Evolutionary conservation across 2,888 invertebrate species (phyloP).

Genomic region (Lutraria lutraria): DNA sequence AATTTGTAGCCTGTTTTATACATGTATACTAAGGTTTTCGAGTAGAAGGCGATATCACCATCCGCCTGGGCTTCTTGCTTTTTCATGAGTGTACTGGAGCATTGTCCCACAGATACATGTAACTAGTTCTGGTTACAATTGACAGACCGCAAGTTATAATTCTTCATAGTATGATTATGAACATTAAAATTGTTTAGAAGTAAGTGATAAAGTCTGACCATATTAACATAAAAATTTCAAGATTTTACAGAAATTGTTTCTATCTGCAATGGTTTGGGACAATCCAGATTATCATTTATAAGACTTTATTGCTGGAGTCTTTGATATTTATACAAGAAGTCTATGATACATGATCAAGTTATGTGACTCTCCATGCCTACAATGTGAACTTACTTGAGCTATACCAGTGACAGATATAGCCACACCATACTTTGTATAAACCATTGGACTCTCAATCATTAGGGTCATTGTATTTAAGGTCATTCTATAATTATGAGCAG

Average conservation of each 20-base stretch:
- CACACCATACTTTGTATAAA: conserved; percentile 98
- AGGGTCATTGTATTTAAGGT: conserved; percentile 98
- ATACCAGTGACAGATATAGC: conserved; percentile 98
- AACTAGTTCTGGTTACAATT: no score
- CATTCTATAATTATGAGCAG: conserved; percentile 89
- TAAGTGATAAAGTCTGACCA: neutral
- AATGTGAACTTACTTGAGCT: conserved; percentile 92
- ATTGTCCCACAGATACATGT: no score
- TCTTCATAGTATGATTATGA: neutral
- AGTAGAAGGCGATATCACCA: no score
- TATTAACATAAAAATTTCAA: neutral
- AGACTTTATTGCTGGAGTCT: neutral
- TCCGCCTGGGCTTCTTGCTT: no score
- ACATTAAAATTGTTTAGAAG: neutral
- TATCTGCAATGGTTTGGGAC: neutral
- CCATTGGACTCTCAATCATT: conserved; percentile 97
- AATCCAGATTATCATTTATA: neutral
- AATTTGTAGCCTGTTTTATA: no score
- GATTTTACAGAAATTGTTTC: neutral
- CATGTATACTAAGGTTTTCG: no score
- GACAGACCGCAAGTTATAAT: no score
- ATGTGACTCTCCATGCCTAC: neutral
- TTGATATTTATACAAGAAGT: no score
- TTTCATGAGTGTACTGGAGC: no score
- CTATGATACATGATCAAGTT: conserved; percentile 13